phyloP scores from a whole-genome alignment of 2,888 invertebrate genomes.

The Merodon equestris region DNA sequence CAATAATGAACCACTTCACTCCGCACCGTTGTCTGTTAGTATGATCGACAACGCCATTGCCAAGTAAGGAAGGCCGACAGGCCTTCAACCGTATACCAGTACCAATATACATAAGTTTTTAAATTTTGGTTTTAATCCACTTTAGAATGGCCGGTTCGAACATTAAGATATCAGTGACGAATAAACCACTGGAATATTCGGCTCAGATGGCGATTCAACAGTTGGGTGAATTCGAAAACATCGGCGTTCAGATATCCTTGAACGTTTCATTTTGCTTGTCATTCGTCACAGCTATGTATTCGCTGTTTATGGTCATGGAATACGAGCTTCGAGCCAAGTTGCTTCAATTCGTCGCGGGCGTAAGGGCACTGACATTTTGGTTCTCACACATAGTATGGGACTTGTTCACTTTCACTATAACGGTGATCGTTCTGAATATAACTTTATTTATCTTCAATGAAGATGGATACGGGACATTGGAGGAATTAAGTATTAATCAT shows the following conservation, averaged over 20 bases:
- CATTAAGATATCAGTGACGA: constrained; percentile 79
- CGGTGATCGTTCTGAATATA: constrained; percentile 82
- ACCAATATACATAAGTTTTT: too few species aligned
- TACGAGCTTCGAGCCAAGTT: constrained; percentile 86
- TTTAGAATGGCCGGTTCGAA: constrained; percentile 59
- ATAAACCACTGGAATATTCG: constrained; percentile 85
- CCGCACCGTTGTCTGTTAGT: constrained; percentile 84
- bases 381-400: constrained; percentile 82
- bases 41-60: constrained; percentile 83
- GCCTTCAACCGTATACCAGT: too few species aligned
- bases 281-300: constrained; percentile 84
- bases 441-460: constrained; percentile 84
- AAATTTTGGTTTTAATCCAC: constrained; percentile 45
- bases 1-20: constrained; percentile 89
- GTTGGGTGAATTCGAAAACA: constrained; percentile 72
- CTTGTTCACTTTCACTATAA: constrained; percentile 82
- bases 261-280: constrained; percentile 88
- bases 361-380: constrained; percentile 86
- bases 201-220: constrained; percentile 80
- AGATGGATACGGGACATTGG: constrained; percentile 78
- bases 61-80: constrained; percentile 70
- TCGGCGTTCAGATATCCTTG: constrained; percentile 84
- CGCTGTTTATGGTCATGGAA: constrained; percentile 84
- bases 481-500: constrained; percentile 69
- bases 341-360: constrained; percentile 88